These are phyloP conservation scores for Gallinago stenura DNA, from an alignment of 2,797 vertebrate species.

Conservation along the genomic window DNA sequence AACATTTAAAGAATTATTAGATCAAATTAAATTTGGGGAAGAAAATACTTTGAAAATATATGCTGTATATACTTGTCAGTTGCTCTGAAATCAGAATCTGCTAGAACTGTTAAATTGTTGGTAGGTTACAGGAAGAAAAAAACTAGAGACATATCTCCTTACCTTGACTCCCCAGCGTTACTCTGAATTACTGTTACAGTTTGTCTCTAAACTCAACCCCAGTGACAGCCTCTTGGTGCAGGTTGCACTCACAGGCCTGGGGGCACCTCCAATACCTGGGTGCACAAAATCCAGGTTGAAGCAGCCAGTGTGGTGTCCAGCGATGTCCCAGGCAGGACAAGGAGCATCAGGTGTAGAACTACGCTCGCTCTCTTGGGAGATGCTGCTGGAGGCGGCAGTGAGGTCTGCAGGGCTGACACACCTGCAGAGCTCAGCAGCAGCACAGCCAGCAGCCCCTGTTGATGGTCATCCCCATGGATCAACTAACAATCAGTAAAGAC, in stretches of 20 bases:
- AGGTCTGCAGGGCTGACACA: accelerated
- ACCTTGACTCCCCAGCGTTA: background rate
- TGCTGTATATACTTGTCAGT: background rate
- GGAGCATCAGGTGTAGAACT: accelerated
- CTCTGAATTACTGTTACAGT: background rate
- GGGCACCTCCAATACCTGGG: too few species aligned
- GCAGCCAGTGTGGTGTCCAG: accelerated
- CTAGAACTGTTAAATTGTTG: background rate
- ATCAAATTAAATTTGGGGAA: conserved; percentile 28
- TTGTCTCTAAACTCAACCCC: background rate
- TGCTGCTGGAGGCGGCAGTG: background rate
- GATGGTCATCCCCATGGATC: background rate
- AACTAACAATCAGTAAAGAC: background rate
- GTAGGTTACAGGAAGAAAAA: background rate
- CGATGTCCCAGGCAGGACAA: background rate
- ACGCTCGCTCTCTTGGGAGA: accelerated
- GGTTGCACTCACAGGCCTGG: too few species aligned
- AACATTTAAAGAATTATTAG: background rate
- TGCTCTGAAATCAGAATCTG: background rate
- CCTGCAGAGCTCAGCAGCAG: background rate
- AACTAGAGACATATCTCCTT: background rate
- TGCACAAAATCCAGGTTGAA: background rate
- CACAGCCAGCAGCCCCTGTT: background rate
- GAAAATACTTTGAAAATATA: conserved; percentile 22
- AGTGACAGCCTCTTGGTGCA: background rate